Evolutionary conservation across 2,888 invertebrate genomes (phyloP).

Genomic region (Ormia ochracea): DNA sequence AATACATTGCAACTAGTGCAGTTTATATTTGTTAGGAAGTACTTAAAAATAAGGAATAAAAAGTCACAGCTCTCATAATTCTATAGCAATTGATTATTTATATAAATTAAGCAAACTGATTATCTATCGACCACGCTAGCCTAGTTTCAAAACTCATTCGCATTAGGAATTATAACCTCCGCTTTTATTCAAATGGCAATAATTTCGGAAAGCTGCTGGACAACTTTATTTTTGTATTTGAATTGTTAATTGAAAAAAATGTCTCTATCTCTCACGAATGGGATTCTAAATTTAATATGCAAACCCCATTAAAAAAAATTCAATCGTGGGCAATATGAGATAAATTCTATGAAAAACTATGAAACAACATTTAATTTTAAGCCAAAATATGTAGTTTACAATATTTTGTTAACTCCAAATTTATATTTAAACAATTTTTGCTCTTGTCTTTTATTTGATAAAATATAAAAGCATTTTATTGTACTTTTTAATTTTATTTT

Average conservation of each 20-base stretch:
- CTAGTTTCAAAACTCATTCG: neutral
- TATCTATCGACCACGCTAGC: no score
- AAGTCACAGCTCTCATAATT: no score
- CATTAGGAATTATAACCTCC: neutral
- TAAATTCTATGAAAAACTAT: neutral
- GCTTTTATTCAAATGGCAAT: neutral
- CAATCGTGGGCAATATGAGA: neutral
- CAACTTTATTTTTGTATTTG: neutral
- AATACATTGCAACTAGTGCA: no score
- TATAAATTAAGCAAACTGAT: no score
- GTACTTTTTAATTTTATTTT: no score
- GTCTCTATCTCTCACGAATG: constrained; percentile 2
- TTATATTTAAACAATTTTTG: neutral
- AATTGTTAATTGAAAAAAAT: neutral
- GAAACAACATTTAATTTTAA: neutral
- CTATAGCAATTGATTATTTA: no score
- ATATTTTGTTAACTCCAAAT: no score
- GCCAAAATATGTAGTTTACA: neutral
- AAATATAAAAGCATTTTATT: no score
- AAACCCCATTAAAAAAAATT: constrained; percentile 4
- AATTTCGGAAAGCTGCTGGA: constrained; percentile 29
- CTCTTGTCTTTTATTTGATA: no score
- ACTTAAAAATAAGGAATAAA: no score
- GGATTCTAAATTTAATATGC: neutral
- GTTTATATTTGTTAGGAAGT: no score